phyloP scores from a whole-genome alignment of 2,113 vertebrate genomes.

The Columba janthina region DNA sequence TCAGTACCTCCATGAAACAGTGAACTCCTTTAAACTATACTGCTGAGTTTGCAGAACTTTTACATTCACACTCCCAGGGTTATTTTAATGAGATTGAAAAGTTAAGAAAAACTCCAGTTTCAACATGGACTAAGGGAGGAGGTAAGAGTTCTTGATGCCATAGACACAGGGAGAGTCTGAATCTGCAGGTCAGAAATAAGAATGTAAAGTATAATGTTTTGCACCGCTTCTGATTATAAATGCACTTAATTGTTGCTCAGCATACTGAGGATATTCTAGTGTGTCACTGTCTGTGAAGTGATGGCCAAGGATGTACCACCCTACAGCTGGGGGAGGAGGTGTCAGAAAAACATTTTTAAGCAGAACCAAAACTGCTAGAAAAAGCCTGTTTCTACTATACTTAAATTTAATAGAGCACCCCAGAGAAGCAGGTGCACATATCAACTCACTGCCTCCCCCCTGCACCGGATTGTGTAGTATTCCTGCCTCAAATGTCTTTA shows the following conservation, averaged over 20 bases:
- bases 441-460: neutral
- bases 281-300: neutral
- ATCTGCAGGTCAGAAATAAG: neutral
- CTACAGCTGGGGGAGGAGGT: neutral
- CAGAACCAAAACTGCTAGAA: neutral
- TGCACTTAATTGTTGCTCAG: neutral
- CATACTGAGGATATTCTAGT: neutral
- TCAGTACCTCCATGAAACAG: neutral
- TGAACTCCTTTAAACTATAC: neutral
- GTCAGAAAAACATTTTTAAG: neutral
- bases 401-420: neutral
- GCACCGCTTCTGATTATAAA: accelerated
- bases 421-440: neutral
- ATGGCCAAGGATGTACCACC: neutral
- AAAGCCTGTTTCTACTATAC: neutral
- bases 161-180: accelerated
- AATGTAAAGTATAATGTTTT: neutral
- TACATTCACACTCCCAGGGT: neutral
- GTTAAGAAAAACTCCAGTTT: neutral
- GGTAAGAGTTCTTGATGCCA: neutral
- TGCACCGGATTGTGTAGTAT: neutral
- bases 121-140: neutral
- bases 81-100: neutral
- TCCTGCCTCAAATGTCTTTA: neutral
- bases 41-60: neutral